Evolutionary conservation across 2,113 vertebrate species (phyloP), one percentile per base, ranked within the genome.

Genomic region (Solea solea): DNA sequence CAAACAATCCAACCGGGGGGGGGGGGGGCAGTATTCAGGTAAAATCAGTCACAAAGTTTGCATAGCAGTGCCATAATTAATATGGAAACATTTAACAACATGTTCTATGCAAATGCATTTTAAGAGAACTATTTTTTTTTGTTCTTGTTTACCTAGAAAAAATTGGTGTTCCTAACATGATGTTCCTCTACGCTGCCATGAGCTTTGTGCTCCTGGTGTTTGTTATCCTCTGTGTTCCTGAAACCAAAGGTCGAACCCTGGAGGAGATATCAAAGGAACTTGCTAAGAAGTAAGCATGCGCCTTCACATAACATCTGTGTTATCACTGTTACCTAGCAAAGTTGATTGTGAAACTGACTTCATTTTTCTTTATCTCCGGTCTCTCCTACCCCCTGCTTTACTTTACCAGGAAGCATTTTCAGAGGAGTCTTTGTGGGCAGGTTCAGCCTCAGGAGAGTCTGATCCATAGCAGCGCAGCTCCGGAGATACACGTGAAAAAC

Each of bases 181-280:
- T 96, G 90, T 97, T 97, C 90, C 91, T 95, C 59, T 98, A 98
- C 41, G 88, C 96, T 15, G 86, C 93, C 53, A 95, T 97, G 95
- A 97, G 97, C 82, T 92, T 97, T 6, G 90, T 93, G 10, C 93
- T 95, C 2, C 86, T 99, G 86, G 91, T 92, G 71, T 99, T 98
- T 73, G 93, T 98, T 77, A 85, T 96, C 82, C 70, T 95, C 78
- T 96, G 94, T 80, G 92, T 99, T 76, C 97, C 96, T 1, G 95
- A 98, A 88, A 99, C 96, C 0, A 97, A 96, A 81, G 96, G 96
- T 54, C 91, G 91, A 28, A 94, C 96, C 2, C 91, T 99, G 89
- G 97, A 99, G 86, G 95, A 98, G 87, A 98, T 99, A 88, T 98
- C 97, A 4, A 92, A 93, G 90, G 94, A 97, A 69, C 91, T 99